phyloP scores from a whole-genome alignment of 2,113 vertebrate species.

The Eira barbara region DNA sequence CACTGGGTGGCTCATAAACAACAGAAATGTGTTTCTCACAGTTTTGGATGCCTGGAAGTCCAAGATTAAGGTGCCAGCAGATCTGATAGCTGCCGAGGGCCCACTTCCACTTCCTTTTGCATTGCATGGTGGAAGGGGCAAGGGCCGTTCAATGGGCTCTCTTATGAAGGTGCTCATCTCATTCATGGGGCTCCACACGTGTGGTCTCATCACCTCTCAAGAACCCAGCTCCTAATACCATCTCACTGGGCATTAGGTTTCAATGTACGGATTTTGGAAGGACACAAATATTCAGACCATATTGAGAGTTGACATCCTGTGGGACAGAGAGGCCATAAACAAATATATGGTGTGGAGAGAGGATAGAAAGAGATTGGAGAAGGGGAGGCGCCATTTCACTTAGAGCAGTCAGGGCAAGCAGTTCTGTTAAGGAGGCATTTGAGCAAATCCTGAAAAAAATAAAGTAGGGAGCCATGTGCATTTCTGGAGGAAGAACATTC shows the following conservation, averaged over 20 bases:
- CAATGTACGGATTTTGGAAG: neutral
- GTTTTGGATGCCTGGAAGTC: neutral
- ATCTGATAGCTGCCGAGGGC: neutral
- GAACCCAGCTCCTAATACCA: neutral
- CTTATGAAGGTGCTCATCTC: neutral
- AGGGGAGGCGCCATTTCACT: neutral
- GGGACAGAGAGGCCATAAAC: neutral
- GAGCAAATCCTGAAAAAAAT: neutral
- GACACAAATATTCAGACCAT: neutral
- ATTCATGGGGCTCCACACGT: neutral
- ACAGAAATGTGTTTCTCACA: neutral
- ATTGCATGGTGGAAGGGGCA: neutral
- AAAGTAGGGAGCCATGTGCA: fast-evolving
- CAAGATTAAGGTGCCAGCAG: neutral
- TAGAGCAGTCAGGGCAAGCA: too few species aligned
- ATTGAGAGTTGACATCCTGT: neutral
- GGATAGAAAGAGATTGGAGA: neutral
- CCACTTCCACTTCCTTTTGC: neutral
- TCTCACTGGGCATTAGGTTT: neutral
- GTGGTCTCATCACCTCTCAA: neutral
- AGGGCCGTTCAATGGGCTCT: neutral
- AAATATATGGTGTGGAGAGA: neutral
- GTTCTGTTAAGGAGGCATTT: neutral
- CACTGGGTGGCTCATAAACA: neutral
- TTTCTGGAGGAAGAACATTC: neutral